Evolutionary conservation across 2,888 invertebrate genomes (phyloP).

Genomic region (Ptychoptera albimana): DNA sequence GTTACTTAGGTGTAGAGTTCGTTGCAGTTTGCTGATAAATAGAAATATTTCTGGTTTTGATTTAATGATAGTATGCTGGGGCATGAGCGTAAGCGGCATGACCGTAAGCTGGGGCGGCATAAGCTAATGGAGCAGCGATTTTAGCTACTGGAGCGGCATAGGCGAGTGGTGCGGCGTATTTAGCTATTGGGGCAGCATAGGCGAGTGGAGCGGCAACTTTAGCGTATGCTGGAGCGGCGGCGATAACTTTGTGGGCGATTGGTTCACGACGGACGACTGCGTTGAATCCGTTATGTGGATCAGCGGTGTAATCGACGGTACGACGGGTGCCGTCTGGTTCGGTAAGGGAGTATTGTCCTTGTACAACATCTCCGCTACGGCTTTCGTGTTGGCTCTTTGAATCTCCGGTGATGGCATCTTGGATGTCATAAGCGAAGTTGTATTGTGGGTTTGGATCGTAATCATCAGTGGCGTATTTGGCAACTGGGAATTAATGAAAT

Average conservation of each 20-base stretch:
- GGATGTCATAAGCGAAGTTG: slow-evolving; percentile 26
- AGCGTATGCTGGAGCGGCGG: slow-evolving; percentile 11
- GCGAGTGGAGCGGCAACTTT: slow-evolving; percentile 11
- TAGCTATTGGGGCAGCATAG: slow-evolving; percentile 7
- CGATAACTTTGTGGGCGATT: slow-evolving; percentile 18
- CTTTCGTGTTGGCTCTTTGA: slow-evolving; percentile 36
- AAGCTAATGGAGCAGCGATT: slow-evolving; percentile 11
- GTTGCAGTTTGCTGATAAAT: slow-evolving; percentile 3
- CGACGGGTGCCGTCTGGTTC: slow-evolving; percentile 39
- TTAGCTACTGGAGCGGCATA: slow-evolving; percentile 8
- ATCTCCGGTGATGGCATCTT: slow-evolving; percentile 28
- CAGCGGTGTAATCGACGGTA: slow-evolving; percentile 36
- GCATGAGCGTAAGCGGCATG: slow-evolving; percentile 7
- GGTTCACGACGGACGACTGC: slow-evolving; percentile 24
- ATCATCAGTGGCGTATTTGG: slow-evolving; percentile 12
- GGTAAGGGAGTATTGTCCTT: slow-evolving; percentile 27
- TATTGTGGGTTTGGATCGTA: slow-evolving; percentile 22
- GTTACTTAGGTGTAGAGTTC: too few species aligned
- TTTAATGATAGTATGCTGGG: neutral
- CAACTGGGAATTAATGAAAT: slow-evolving; percentile 10
- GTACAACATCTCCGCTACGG: slow-evolving; percentile 38
- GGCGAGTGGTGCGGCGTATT: slow-evolving; percentile 6
- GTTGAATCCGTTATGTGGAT: slow-evolving; percentile 18
- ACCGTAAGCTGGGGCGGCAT: slow-evolving; percentile 11
- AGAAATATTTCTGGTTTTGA: too few species aligned